phyloP scores from a whole-genome alignment of 1,140 invertebrate species.

The Heliconius congener region DNA sequence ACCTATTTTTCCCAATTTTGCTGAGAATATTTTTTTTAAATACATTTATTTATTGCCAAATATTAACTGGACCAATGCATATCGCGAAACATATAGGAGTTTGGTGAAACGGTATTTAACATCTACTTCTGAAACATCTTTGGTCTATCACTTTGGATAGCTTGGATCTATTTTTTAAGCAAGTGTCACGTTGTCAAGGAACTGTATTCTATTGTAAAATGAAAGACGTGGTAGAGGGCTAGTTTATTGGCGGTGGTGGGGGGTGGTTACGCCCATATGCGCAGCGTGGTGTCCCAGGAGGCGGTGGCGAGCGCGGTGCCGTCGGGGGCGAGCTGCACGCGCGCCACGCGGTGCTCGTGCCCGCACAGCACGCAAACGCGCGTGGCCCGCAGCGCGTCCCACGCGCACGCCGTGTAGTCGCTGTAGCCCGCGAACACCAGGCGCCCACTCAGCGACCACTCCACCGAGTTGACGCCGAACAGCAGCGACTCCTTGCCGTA shows the following conservation, averaged over 20 bases:
- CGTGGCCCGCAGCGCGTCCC: conserved; percentile 98
- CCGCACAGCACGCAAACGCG: conserved; percentile 96
- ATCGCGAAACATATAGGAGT: conserved; percentile 3
- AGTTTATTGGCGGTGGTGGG: not conserved
- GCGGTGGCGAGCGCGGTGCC: conserved; percentile 98
- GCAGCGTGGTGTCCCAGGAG: conserved; percentile 98
- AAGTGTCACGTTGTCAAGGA: not conserved
- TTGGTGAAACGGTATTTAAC: too few species aligned
- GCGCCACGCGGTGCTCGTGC: conserved; percentile 98
- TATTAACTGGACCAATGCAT: not conserved
- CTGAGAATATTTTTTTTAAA: not conserved
- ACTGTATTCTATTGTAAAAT: not conserved
- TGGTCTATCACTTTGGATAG: too few species aligned
- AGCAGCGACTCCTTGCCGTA: conserved; percentile 99
- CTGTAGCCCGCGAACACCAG: conserved; percentile 99
- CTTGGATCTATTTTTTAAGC: too few species aligned
- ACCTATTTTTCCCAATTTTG: not conserved
- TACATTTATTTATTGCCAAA: not conserved
- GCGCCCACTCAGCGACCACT: conserved; percentile 97
- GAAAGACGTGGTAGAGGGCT: not conserved
- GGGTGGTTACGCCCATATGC: conserved; percentile 62
- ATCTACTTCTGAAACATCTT: too few species aligned
- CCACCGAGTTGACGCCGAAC: conserved; percentile 98
- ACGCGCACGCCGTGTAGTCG: conserved; percentile 99
- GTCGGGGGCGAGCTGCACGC: conserved; percentile 97